Percentiles rank a stretch among this genome's conserved stretches.
Conservation (phyloP, 2,888 invertebrate genomes). For the Cotesia congregata region DNA sequence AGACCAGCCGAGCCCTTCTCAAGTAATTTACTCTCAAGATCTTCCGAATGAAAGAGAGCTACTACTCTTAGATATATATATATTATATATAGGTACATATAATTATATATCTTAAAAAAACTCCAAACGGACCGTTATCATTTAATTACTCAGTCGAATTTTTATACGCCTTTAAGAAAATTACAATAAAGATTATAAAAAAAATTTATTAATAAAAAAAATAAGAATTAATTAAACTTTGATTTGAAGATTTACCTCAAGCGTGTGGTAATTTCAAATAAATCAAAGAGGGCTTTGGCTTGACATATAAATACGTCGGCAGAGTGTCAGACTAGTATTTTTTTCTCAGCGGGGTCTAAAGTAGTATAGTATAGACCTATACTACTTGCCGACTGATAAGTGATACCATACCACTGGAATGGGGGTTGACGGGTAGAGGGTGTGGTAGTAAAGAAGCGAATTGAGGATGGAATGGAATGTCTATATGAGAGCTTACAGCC, state of each 20-base stretch:
- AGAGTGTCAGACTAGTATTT: constrained; percentile 21
- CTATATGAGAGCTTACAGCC: constrained; percentile 61
- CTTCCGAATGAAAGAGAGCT: constrained; percentile 3
- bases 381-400: constrained; percentile 4
- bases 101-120: constrained; percentile 27
- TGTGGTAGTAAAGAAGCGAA: constrained; percentile 20
- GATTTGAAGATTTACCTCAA: not conserved
- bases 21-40: constrained; percentile 37
- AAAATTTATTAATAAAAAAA: too few relatives aligned
- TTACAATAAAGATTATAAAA: too few relatives aligned
- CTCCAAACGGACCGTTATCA: constrained; percentile 57
- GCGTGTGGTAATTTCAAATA: constrained; percentile 27
- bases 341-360: not conserved
- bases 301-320: constrained; percentile 23
- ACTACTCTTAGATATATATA: not conserved
- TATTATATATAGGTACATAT: constrained; percentile 3
- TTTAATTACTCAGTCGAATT: constrained; percentile 55
- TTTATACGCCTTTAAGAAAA: too few relatives aligned
- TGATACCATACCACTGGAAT: not conserved
- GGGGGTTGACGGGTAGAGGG: constrained; percentile 1
- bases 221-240: too few relatives aligned
- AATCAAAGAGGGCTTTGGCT: constrained; percentile 8
- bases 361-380: not conserved
- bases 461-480: constrained; percentile 42
- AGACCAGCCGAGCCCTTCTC: constrained; percentile 32